A percentile compares a stretch with the other conserved stretches of the same genome.
Evolutionary conservation across 1,140 invertebrate species (phyloP).

Genomic region (Caerostris extrusa): DNA sequence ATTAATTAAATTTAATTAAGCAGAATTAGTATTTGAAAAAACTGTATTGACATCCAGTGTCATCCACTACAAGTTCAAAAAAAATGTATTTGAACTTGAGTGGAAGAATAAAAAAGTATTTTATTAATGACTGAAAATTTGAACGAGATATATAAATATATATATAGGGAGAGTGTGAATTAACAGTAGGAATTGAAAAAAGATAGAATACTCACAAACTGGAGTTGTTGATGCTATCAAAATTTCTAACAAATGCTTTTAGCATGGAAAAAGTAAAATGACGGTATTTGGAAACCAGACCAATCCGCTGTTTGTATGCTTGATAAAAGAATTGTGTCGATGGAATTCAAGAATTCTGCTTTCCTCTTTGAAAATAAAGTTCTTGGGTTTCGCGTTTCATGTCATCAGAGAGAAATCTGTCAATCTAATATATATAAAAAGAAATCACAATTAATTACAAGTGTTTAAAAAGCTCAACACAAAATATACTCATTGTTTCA

Average conservation of each 20-base stretch:
- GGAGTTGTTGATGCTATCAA: neutral
- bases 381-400: neutral
- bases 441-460: neutral
- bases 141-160: too few relatives aligned
- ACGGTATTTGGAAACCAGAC: neutral
- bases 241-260: constrained; percentile 24
- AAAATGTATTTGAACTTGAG: too few relatives aligned
- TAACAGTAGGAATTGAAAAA: too few relatives aligned
- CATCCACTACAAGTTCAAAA: too few relatives aligned
- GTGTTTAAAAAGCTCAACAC: too few relatives aligned
- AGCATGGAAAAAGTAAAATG: constrained; percentile 56
- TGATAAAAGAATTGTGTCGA: constrained; percentile 1
- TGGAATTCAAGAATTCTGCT: neutral
- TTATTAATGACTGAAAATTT: too few relatives aligned
- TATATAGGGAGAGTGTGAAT: too few relatives aligned
- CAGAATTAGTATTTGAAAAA: too few relatives aligned
- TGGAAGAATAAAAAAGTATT: too few relatives aligned
- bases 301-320: neutral
- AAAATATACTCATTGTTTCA: too few relatives aligned
- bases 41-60: too few relatives aligned
- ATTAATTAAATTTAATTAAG: too few relatives aligned
- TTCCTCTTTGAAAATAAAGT: constrained; percentile 23
- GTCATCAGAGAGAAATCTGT: neutral
- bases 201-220: neutral
- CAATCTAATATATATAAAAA: neutral